Percentiles rank a stretch among this genome's conserved stretches.
Conservation (phyloP, 2,113 vertebrate genomes). For the Psophia crepitans region DNA sequence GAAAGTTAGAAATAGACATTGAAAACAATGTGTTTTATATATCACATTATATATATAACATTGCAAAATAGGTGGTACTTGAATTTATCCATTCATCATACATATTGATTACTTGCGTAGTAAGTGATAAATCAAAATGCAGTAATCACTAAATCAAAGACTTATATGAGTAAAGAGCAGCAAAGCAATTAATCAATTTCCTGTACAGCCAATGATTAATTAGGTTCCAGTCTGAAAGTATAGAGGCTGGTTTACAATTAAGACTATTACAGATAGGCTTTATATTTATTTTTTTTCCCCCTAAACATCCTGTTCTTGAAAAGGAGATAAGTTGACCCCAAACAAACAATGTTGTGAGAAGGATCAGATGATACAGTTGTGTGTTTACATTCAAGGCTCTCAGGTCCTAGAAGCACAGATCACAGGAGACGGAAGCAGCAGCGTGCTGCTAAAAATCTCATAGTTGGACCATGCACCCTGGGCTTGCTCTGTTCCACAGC, state of each 20-base stretch:
- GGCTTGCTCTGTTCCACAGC: neutral
- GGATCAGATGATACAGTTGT: conserved; percentile 2
- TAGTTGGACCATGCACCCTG: neutral
- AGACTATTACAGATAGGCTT: conserved; percentile 63
- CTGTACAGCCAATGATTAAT: conserved; percentile 84
- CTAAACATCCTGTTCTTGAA: conserved; percentile 51
- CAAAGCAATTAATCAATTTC: conserved; percentile 82
- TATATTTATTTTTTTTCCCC: neutral
- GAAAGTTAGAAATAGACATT: conserved; percentile 30
- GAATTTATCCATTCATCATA: conserved; percentile 84
- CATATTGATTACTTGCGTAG: conserved; percentile 84
- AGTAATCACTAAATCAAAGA: conserved; percentile 88
- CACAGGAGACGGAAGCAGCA: neutral
- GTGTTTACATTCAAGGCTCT: conserved; percentile 25
- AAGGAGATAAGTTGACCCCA: conserved; percentile 35
- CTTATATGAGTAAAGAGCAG: conserved; percentile 89
- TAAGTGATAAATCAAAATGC: conserved; percentile 83
- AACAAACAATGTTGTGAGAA: conserved; percentile 34
- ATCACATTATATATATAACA: conserved; percentile 45
- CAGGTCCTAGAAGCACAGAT: neutral
- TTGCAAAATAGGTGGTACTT: conserved; percentile 77
- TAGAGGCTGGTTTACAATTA: conserved; percentile 72
- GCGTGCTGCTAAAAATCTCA: neutral
- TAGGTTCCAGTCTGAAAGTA: conserved; percentile 76
- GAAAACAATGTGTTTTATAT: conserved; percentile 1